Percentiles rank a stretch among this genome's conserved stretches.
phyloP scores from a whole-genome alignment of 2,888 invertebrate species.

The Epinotia ramella region DNA sequence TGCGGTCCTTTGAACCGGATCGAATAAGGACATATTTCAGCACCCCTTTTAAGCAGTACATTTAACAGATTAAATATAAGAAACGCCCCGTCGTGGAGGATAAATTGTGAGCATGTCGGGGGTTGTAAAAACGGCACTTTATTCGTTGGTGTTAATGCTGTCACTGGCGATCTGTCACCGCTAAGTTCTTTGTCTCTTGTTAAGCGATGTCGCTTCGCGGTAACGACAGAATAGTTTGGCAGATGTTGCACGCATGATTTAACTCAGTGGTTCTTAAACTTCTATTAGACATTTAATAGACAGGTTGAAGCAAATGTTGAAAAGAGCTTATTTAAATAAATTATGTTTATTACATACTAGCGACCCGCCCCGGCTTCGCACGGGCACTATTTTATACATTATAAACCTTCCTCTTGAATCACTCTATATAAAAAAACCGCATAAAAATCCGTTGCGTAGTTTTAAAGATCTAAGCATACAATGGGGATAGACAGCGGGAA shows the following conservation, averaged over 20 bases:
- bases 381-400: no score
- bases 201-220: conserved; percentile 31
- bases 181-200: conserved; percentile 43
- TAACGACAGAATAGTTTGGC: neutral
- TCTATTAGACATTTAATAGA: no score
- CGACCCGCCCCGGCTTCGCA: no score
- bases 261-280: no score
- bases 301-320: no score
- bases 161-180: conserved; percentile 40
- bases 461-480: no score
- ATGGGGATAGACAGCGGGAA: no score
- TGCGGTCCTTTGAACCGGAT: conserved; percentile 16
- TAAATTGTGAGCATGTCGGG: conserved; percentile 38
- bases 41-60: conserved; percentile 33
- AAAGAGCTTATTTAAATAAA: no score
- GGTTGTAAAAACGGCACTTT: conserved; percentile 40
- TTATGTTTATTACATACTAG: no score
- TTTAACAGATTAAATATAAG: conserved; percentile 42
- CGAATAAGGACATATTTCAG: conserved; percentile 19
- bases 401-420: no score
- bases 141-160: conserved; percentile 39
- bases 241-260: conserved; percentile 16
- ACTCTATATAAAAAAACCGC: no score
- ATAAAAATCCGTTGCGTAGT: no score
- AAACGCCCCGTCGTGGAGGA: conserved; percentile 18